A percentile compares a stretch with the other conserved stretches of the same genome.
These are phyloP conservation scores for Drosophila pandora DNA, from an alignment of 1,140 invertebrate species.

Conservation along the genomic window DNA sequence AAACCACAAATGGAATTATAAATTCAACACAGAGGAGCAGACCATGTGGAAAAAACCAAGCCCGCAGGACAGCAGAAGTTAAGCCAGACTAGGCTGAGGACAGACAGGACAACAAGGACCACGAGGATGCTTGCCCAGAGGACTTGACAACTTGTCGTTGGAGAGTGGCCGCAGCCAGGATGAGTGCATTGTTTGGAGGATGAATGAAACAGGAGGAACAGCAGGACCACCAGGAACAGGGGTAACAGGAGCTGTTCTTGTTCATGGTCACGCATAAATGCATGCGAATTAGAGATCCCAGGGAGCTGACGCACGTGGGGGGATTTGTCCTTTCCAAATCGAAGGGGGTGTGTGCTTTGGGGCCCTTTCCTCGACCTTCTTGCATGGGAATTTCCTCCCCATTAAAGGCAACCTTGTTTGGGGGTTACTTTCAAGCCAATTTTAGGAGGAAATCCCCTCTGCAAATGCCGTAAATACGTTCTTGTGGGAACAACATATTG, in stretches of 20 bases:
- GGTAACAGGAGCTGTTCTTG: slow-evolving; percentile 27
- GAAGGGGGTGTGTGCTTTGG: slow-evolving; percentile 14
- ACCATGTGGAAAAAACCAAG: slow-evolving; percentile 56
- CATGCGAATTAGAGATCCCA: slow-evolving; percentile 72
- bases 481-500: slow-evolving; percentile 66
- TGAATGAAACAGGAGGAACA: neutral
- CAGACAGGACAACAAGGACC: slow-evolving; percentile 30
- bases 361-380: slow-evolving; percentile 1
- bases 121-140: slow-evolving; percentile 34
- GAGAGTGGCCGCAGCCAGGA: slow-evolving; percentile 48
- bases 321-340: slow-evolving; percentile 19
- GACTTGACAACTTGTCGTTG: slow-evolving; percentile 67
- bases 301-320: slow-evolving; percentile 51
- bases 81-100: slow-evolving; percentile 61
- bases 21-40: slow-evolving; percentile 66
- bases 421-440: slow-evolving; percentile 58
- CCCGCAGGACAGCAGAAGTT: slow-evolving; percentile 80
- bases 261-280: slow-evolving; percentile 82
- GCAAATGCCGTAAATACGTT: slow-evolving; percentile 68
- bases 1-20: slow-evolving; percentile 83
- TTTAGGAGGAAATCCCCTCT: slow-evolving; percentile 37
- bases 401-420: slow-evolving; percentile 15
- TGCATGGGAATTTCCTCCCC: slow-evolving; percentile 62
- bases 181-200: slow-evolving; percentile 16
- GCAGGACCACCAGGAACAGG: neutral